A percentile compares a stretch with the other conserved stretches of the same genome.
These are phyloP conservation scores for Mesitornis unicolor DNA, from an alignment of 2,113 vertebrate species.

Conservation along the genomic window DNA sequence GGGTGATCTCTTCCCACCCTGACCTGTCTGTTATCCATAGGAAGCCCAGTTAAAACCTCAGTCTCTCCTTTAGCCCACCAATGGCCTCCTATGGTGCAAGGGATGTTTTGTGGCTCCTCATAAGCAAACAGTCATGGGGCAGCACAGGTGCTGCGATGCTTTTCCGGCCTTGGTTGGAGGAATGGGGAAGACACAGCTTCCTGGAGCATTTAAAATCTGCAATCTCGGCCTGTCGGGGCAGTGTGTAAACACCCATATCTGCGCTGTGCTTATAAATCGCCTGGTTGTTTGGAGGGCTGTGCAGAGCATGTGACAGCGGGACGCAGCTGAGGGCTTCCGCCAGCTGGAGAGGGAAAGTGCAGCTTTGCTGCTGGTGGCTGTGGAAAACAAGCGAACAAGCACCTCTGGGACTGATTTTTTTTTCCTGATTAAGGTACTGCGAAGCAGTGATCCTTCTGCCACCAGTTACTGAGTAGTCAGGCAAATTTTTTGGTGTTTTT, in stretches of 20 bases:
- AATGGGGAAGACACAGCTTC: background rate
- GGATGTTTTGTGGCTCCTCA: background rate
- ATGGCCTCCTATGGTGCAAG: background rate
- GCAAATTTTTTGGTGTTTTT: background rate
- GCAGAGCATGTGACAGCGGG: constrained; percentile 21
- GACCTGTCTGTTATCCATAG: too few relatives aligned
- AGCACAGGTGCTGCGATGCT: background rate
- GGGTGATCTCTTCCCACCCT: too few relatives aligned
- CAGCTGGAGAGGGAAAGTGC: background rate
- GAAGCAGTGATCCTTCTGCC: background rate
- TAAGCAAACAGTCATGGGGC: background rate
- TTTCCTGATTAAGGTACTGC: background rate
- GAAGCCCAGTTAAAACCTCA: background rate
- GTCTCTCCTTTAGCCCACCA: fast-evolving
- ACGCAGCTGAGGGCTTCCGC: background rate
- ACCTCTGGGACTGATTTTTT: background rate
- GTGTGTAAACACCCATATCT: constrained; percentile 43
- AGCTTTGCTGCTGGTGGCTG: background rate
- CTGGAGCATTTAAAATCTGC: background rate
- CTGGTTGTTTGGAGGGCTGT: constrained; percentile 9
- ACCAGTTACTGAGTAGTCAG: background rate
- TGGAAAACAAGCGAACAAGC: background rate
- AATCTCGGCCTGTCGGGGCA: background rate
- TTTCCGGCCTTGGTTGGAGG: background rate
- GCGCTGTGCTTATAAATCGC: constrained; percentile 16